These are phyloP conservation scores for Lutjanus argentimaculatus DNA, from an alignment of 2,797 vertebrate genomes.

Conservation along the genomic window DNA sequence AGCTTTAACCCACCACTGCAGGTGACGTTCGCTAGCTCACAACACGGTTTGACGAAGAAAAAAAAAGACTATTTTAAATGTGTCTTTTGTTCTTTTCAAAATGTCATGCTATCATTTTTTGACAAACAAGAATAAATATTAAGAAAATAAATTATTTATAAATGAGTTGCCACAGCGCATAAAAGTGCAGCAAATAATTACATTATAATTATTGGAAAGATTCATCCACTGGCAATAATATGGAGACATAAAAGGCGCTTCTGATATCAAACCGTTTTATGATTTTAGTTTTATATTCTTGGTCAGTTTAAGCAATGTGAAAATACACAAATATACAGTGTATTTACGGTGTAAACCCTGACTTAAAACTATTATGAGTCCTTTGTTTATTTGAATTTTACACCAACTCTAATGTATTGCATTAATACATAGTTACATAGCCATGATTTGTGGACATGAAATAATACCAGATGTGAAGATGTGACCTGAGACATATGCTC, in stretches of 20 bases:
- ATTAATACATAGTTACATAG: not conserved
- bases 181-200: too few relatives aligned
- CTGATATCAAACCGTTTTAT: not conserved
- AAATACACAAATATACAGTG: not conserved
- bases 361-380: not conserved
- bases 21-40: not conserved
- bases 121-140: not conserved
- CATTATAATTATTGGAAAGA: not conserved
- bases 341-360: not conserved
- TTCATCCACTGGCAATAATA: not conserved
- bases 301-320: not conserved
- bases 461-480: not conserved
- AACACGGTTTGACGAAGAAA: not conserved
- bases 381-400: not conserved
- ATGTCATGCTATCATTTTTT: not conserved
- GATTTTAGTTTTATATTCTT: not conserved
- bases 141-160: not conserved
- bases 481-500: not conserved
- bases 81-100: not conserved
- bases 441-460: not conserved
- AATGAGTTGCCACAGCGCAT: not conserved
- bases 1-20: slow-evolving; percentile 1
- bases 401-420: not conserved
- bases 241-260: not conserved
- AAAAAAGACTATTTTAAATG: not conserved